phyloP scores from a whole-genome alignment of 2,888 invertebrate species.

The Hofmannophila pseudospretella region DNA sequence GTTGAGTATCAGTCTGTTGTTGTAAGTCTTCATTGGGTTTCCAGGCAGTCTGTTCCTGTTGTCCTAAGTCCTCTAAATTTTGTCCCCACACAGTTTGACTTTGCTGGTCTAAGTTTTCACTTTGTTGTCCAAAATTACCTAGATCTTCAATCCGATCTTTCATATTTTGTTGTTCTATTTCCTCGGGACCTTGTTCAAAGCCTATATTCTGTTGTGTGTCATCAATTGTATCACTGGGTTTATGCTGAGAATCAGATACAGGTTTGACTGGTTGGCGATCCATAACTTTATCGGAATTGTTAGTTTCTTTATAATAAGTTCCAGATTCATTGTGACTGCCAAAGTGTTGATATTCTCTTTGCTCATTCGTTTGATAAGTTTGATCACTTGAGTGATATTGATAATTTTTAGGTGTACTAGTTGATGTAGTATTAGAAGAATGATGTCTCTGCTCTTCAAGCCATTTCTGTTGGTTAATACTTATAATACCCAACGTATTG shows the following conservation, averaged over 20 bases:
- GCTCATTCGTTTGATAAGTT: background rate
- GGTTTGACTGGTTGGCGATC: background rate
- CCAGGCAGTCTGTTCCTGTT: constrained; percentile 13
- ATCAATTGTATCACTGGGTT: background rate
- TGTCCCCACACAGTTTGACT: constrained; percentile 8
- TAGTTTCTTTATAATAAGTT: background rate
- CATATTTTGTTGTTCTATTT: constrained; percentile 4
- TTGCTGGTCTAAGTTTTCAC: constrained; percentile 11
- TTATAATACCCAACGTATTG: constrained; percentile 8
- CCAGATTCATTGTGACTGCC: background rate
- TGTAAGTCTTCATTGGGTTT: constrained; percentile 5
- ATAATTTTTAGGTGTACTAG: background rate
- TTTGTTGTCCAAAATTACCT: constrained; percentile 24
- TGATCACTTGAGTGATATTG: background rate
- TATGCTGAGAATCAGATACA: background rate
- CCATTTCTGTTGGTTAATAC: constrained; percentile 11
- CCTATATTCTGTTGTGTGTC: constrained; percentile 6
- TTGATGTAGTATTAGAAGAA: background rate
- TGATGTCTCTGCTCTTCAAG: constrained; percentile 13
- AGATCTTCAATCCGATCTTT: constrained; percentile 13
- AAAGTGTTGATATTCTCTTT: background rate
- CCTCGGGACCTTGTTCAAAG: constrained; percentile 5
- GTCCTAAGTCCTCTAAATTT: constrained; percentile 19
- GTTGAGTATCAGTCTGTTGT: constrained; percentile 14
- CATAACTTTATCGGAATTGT: background rate